Evolutionary conservation across 2,113 vertebrate species (phyloP).

Genomic region (human (Homo sapiens)): GRCh38 chr6:112231501-112232000

Average conservation of each 20-base stretch:
- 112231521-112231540: conserved; percentile 37
- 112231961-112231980: not conserved
- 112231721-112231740: conserved; percentile 45
- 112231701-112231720: conserved; percentile 59
- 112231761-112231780: conserved; percentile 26
- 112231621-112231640: conserved; percentile 51
- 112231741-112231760: conserved; percentile 2
- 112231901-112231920: not conserved
- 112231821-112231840: conserved; percentile 18
- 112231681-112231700: conserved; percentile 69
- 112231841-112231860: not conserved
- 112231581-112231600: conserved; percentile 52
- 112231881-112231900: not conserved
- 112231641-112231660: conserved; percentile 62
- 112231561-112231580: not conserved
- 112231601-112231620: conserved; percentile 7
- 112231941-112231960: not conserved
- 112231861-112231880: not conserved
- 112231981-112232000: not conserved
- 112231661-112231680: not conserved
- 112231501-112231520: not conserved
- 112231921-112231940: not conserved
- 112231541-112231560: not conserved
- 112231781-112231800: conserved; percentile 59
- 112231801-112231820: not conserved